Evolutionary conservation across 2,888 invertebrate species (phyloP), one percentile per base, ranked within the genome.

Genomic region (Prostheceraeus crozeri): DNA sequence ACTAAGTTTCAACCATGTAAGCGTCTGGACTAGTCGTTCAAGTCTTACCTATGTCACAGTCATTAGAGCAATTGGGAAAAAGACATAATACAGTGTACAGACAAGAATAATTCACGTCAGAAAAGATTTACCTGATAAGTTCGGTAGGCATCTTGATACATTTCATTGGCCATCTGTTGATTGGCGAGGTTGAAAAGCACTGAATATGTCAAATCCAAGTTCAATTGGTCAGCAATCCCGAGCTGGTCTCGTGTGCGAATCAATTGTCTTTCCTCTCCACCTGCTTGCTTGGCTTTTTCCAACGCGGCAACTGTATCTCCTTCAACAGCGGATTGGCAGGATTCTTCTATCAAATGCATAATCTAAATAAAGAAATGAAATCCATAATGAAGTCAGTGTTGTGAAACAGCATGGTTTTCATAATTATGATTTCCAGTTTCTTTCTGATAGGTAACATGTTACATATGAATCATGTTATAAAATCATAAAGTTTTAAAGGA

Each of bases 281-380:
- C 90, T 0, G 96, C 93, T 75, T 98, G 96, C 75, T 94, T 93
- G 0, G 96, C 96, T 74, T 91, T 87, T 57, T 87, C 86, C 48
- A 96, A 76, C 0, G 90, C 84, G 77, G 78, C 60, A n/a, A 81
- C 80, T 60, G 78, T 76, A 65, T 86, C 83, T 51, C 83, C 83
- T 60, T 82, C 79, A 63, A 80, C 80, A 63, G 82, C 81, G 1
- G 84, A 83, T 62, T 84, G 74, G 67, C 89, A 88, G 1, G 93
- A 90, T 65, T 89, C 89, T 72, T 94, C 91, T 31, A 98, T 83
- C 55, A 94, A 77, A 53, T 84, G 82, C 81, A 87, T 86, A 64
- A 96, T 90, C 59, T 59, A 23, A 23, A 45, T 8, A 8, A 11
- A 45, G 16, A 45, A 45, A 45, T n/a, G n/a, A n/a, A n/a, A n/a